These are phyloP conservation scores for Heterocephalus glaber DNA, from an alignment of 2,113 vertebrate genomes.

Conservation along the genomic window DNA sequence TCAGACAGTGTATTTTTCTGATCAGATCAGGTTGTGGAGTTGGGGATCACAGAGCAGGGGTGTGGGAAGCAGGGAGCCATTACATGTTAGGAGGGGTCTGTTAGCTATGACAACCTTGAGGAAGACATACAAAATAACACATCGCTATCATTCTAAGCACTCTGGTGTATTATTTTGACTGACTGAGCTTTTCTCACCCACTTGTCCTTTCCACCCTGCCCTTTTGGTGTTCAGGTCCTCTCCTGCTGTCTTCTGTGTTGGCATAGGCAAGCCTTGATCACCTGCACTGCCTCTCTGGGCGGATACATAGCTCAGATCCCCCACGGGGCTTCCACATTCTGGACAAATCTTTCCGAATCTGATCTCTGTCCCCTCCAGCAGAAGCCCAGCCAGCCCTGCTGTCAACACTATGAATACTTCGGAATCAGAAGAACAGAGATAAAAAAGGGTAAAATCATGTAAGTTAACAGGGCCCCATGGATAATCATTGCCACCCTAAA, in stretches of 20 bases:
- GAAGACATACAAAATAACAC: neutral
- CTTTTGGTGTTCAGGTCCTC: neutral
- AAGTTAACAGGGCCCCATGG: neutral
- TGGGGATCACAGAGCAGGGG: neutral
- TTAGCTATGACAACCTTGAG: neutral
- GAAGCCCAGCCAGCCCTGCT: neutral
- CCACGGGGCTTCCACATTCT: rapidly evolving
- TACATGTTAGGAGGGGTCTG: neutral
- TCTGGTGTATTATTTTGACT: neutral
- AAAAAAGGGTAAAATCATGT: neutral
- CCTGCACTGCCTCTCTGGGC: neutral
- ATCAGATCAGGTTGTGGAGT: neutral
- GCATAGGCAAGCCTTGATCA: too few relatives aligned
- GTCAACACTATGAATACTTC: neutral
- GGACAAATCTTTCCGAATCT: neutral
- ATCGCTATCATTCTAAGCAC: neutral
- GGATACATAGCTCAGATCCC: neutral
- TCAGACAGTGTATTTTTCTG: neutral
- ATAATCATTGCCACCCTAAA: neutral
- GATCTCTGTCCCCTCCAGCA: neutral
- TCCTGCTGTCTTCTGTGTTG: neutral
- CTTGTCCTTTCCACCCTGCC: neutral
- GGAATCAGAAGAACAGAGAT: neutral
- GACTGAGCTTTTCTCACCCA: neutral
- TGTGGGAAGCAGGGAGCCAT: neutral